Base-by-base conservation (phyloP, 2,797 vertebrate species). In the Florisuga fusca region DNA sequence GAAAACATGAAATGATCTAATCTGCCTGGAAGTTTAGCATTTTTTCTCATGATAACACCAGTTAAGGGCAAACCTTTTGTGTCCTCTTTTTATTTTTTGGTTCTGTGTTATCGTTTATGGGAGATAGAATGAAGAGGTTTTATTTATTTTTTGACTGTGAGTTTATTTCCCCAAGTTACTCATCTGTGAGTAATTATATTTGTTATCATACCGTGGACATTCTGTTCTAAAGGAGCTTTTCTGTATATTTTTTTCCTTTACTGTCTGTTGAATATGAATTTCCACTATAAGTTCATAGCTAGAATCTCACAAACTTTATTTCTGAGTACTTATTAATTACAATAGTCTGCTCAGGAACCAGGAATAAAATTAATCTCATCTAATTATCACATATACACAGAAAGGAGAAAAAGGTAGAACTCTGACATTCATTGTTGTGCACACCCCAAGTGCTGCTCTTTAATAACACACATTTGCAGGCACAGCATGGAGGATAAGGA, bases 181-280 rank as follows among this genome's bases (percentile, higher is more conserved):
- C 33, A 85, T 92, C 68, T 96, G 85, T 94, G 69, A 81, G 23
- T 93, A 83, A 91, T 72, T 86, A 31, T 67, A 85, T 88, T 84
- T 94, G n/a, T 58, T 84, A 67, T 61, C 83, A 67, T 38, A n/a
- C 68, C 54, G 53, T 16, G 84, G 78, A 77, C 61, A 85, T 55
- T 12, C 16, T 77, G 23, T 68, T 87, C 58, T 67, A 82, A 53
- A 76, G 64, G 15, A 87, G 3, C 4, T 82, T 82, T 89, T 83
- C 19, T 76, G 4, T 74, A 29, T 53, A 64, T 74, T 29, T 62
- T 80, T 83, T 78, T 67, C 50, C 6, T 77, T 90, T 87, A 53
- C 12, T 64, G 17, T 57, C 7, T 61, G 33, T 7, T 53, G n/a
- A 68, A 64, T 31, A 33, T 38, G 6, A 67, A 1, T 64, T 89